Conservation (phyloP, 92 coral and sea anemone genomes). For the Parazoanthus darwini region DNA sequence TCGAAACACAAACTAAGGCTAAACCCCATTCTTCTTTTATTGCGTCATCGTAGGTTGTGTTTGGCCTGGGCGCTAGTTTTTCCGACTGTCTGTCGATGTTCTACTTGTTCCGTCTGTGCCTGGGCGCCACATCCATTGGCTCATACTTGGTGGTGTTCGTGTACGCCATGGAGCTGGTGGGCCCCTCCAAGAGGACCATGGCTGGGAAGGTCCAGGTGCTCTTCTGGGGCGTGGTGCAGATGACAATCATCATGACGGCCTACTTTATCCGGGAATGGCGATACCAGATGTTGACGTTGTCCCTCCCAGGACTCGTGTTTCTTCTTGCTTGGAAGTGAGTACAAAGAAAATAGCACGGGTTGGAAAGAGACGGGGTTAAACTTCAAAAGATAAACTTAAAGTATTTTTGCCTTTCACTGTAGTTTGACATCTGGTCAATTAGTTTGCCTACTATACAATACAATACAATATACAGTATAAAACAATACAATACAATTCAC, state of each 20-base stretch:
- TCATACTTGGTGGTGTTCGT: constrained; percentile 43
- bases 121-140: constrained; percentile 43
- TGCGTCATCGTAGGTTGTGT: constrained; percentile 12
- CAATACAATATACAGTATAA: no score
- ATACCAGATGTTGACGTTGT: constrained; percentile 31
- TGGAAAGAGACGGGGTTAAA: no score
- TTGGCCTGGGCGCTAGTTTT: constrained; percentile 40
- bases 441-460: no score
- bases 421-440: no score
- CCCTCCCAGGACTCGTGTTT: constrained; percentile 28
- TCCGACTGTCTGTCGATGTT: constrained; percentile 42
- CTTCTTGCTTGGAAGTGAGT: constrained; percentile 10
- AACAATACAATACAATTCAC: no score
- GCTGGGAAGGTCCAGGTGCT: constrained; percentile 41
- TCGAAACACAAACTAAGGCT: not conserved
- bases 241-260: constrained; percentile 34
- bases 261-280: constrained; percentile 43
- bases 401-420: no score
- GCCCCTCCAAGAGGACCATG: constrained; percentile 43
- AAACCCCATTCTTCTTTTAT: not conserved
- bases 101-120: constrained; percentile 41
- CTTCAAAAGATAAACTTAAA: no score
- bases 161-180: constrained; percentile 41
- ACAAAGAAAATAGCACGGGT: not conserved
- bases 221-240: constrained; percentile 37